Evolutionary conservation across 2,113 vertebrate species (phyloP), one percentile per base, ranked within the genome.

Genomic region (Cephalopterus ornatus): DNA sequence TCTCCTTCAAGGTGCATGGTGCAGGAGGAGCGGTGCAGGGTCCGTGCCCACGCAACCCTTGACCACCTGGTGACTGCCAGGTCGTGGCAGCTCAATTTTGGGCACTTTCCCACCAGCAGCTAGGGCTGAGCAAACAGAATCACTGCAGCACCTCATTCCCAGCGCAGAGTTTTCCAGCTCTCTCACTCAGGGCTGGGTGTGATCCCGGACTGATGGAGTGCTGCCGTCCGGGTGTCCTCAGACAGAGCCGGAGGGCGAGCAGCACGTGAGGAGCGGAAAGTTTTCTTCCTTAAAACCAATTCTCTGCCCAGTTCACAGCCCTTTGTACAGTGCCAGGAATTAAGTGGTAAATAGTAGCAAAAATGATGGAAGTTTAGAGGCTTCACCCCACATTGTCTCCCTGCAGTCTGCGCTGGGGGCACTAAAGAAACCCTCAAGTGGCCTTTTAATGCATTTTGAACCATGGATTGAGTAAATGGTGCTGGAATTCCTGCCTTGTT

Each of bases 401-500:
- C 46, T 70, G 35, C 62, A 49, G 27, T 18, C n/a, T 76, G 49
- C 33, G 76, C 84, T 68, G 71, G 53, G 90, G 62, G 53, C 14
- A 47, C 26, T 4, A 73, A 89, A 56, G 24, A 79, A 88, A 76
- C 21, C 8, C 37, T 70, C 44, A 53, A 4, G 15, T 12, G 13
- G 28, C 28, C 13, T 63, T 73, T 65, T 22, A 35, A 52, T 37
- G 37, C 47, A 56, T 84, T 70, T 42, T n/a, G 77, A 74, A 27
- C 30, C 14, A 1, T 12, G 62, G 71, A 46, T n/a, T 52, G 75
- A 39, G 55, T 71, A 70, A 77, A 62, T 22, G 37, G 33, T 27
- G 11, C 83, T 75, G 56, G 70, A 91, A 77, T 77, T 70, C 66
- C 75, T 79, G 65, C 61, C 88, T 88, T 91, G 56, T 67, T 92